Base-by-base conservation (phyloP, 2,888 invertebrate genomes). In the Smittia sp. region DNA sequence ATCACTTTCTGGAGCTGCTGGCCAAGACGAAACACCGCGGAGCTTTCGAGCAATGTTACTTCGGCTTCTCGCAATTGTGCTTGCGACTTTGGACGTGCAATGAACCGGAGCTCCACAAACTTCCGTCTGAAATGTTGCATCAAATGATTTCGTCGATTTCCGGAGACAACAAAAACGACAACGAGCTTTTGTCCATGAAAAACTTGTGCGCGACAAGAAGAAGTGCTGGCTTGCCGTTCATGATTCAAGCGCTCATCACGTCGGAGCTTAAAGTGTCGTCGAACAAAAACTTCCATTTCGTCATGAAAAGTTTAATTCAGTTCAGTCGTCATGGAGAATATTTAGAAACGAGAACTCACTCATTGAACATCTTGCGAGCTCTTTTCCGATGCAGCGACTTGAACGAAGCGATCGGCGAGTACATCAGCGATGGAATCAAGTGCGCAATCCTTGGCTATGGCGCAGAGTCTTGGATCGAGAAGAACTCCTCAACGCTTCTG, bases 161-260 rank as follows among this genome's bases (percentile, higher is more conserved):
- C 0, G 84, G 85, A 1, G 83, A 82, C 1, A 79, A 81, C 77
- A 81, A 81, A 65, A 78, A 83, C 75, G 80, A 25, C 1, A 46
- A 70, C 3, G 58, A 63, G 41, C 7, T 65, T 0, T 9, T 63
- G 41, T 76, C 78, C n/a, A 77, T 78, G 41, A 75, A 76, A 9
- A 78, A 78, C 75, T 75, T 92, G 13, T 93, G 92, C 78, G 86
- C 93, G 3, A 97, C 97, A 0, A 84, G 98, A 22, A 85, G 98
- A 75, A 96, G 96, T 81, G 98, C 96, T 11, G 98, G 98, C 0
- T 85, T 98, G 73, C 98, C 98, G 0, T 97, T 93, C 80, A 90
- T 96, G 85, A 88, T 85, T 62, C 83, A 94, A 89, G 92, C 92
- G 0, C 81, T 95, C 27, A 85, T 94, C 2, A 88, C 88, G 6